phyloP scores from a whole-genome alignment of 1,140 invertebrate genomes.

The Manduca sexta region DNA sequence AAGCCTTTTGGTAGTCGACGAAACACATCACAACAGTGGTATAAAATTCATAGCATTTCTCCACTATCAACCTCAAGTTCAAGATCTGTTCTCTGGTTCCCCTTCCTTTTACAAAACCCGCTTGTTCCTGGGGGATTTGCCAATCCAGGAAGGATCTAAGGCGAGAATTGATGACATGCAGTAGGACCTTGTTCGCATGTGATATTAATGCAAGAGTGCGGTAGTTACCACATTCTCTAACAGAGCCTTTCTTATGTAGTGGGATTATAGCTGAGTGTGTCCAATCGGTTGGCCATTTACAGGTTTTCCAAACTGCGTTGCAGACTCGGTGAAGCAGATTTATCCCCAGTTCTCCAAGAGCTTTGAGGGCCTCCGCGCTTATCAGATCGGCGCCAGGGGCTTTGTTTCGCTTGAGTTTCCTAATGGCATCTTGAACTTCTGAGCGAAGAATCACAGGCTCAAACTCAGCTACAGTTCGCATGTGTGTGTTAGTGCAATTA shows the following conservation, averaged over 20 bases:
- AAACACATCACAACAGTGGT: constrained; percentile 8
- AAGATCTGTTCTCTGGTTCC: constrained; percentile 25
- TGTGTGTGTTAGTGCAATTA: neutral
- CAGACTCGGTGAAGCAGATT: neutral
- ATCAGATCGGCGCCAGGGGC: neutral
- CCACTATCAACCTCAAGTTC: constrained; percentile 8
- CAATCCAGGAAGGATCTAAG: constrained; percentile 10
- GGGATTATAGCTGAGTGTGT: constrained; percentile 13
- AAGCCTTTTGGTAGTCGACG: constrained; percentile 16
- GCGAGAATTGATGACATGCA: constrained; percentile 16
- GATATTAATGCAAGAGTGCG: constrained; percentile 16
- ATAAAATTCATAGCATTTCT: constrained; percentile 12
- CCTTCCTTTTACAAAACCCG: constrained; percentile 18
- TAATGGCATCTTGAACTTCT: neutral
- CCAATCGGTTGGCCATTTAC: neutral
- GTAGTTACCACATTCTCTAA: constrained; percentile 17
- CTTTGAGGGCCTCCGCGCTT: neutral
- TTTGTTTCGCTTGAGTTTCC: neutral
- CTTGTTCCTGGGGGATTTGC: constrained; percentile 19
- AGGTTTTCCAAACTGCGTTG: neutral
- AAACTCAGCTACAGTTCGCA: neutral
- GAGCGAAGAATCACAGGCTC: neutral
- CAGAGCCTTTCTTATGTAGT: constrained; percentile 16
- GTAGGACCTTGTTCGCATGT: constrained; percentile 21
- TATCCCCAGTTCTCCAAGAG: neutral